Base-by-base conservation (phyloP, 2,113 vertebrate species). In the Proteles cristata region DNA sequence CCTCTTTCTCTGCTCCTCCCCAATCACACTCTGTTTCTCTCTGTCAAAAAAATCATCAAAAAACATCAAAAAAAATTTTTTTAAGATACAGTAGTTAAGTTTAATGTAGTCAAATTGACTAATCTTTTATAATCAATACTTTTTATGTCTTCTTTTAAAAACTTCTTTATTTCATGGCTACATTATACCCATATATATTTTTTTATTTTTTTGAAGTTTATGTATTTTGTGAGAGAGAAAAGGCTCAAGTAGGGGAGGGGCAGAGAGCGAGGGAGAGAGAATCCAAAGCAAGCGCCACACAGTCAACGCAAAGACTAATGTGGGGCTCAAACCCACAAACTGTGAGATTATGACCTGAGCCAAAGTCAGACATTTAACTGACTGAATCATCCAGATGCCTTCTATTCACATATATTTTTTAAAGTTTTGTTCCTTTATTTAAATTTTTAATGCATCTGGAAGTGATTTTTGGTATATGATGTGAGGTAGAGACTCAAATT, bases 81-180 rank as follows among this genome's bases (percentile, higher is more conserved):
- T 89, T 73, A 77, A 69, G 50, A 26, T 82, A 53, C 19, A 77
- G 63, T 71, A 65, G 48, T 89, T 86, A 45, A 74, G 33, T 92
- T 65, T 89, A 91, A 55, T 84, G n/a, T 92, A 50, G 69, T 77
- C 28, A 76, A 31, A 69, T 53, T 61, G 77, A 88, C 87, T 91
- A 48, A 55, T 81, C 63, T 90, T 93, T 74, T 87, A 81, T 68
- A 93, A 48, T 45, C 39, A 93, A 0, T 69, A 45, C 11, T 71
- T 79, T 94, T 97, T 93, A 82, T 86, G 33, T 87, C 25, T 87
- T 97, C 35, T 77, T 61, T 87, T 65, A 11, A 88, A 90, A 82
- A 11, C 2, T 2, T 35, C n/a, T 81, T 80, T 82, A 74, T 23
- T 80, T 26, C 35, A 31, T 58, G 25, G 50, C 33, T 82, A 88